Base-by-base conservation (phyloP, 2,113 vertebrate species). In the Leiothrix lutea region DNA sequence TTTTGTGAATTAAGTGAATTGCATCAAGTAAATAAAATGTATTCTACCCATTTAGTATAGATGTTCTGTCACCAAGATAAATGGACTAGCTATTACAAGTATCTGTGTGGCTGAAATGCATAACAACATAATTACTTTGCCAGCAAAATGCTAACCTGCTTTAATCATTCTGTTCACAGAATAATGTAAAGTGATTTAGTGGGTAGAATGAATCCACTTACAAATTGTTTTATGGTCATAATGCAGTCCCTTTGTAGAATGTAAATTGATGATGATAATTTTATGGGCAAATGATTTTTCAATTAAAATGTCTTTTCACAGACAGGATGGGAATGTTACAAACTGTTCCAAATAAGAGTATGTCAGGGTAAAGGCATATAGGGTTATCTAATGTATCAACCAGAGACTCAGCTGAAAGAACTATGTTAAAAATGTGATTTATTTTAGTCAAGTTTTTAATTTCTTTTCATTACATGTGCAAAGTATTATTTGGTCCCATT, bases 251-350 rank as follows among this genome's bases (percentile, higher is more conserved):
- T 98, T 96, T 95, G 93, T 97, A 95, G 95, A 97, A 97, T 96
- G 89, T 95, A 94, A 98, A 97, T 95, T 97, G 97, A 98, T 97
- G 97, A 97, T 96, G 89, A 97, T 97, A 96, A 98, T 98, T 98
- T 97, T 97, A 98, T 97, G 98, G 97, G 97, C 95, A 98, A 98
- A 98, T 97, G 96, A 97, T 98, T 98, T 98, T 98, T 98, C 97
- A 98, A 98, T 98, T 98, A 98, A 98, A 98, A 96, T 94, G 95
- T 97, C 95, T 97, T 97, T 97, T 96, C 93, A 71, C 57, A 84
- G 96, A 96, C 90, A 92, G 95, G 97, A 95, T 94, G 60, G 75
- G 89, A 97, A 93, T 67, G 84, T 96, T 97, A 95, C 82, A 96
- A 97, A 97, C 92, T 79, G 90, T 95, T 97, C 90, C 87, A 29